A percentile compares a stretch with the other conserved stretches of the same genome.
phyloP scores from a whole-genome alignment of 2,888 invertebrate species.

The Heteromyza rotundicornis region DNA sequence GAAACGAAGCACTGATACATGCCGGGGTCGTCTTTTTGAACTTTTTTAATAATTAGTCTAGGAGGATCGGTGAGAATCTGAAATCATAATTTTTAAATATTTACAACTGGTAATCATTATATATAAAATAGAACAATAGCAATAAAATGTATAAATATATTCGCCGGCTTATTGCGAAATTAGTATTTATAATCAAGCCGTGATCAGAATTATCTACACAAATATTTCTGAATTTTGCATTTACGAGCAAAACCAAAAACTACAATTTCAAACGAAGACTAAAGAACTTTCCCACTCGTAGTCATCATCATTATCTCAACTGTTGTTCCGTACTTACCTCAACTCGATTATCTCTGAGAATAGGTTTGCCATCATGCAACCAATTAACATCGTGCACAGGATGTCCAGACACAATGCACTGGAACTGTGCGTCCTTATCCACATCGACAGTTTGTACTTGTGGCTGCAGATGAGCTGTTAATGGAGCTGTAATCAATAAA shows the following conservation, averaged over 20 bases:
- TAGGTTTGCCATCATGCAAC: conserved; percentile 77
- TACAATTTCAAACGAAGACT: too few species aligned
- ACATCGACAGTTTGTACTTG: conserved; percentile 81
- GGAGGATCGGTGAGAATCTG: conserved; percentile 62
- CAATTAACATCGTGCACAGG: conserved; percentile 82
- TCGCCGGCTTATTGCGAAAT: too few species aligned
- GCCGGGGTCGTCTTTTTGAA: conserved; percentile 83
- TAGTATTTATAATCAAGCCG: too few species aligned
- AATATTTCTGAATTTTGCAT: too few species aligned
- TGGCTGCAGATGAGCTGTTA: conserved; percentile 81
- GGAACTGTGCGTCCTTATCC: conserved; percentile 82
- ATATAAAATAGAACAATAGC: too few species aligned
- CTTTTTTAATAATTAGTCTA: conserved; percentile 69
- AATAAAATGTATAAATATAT: too few species aligned
- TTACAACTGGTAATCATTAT: too few species aligned
- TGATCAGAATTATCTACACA: too few species aligned
- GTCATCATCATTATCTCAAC: too few species aligned
- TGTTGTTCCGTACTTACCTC: conserved; percentile 66
- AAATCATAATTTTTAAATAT: conserved; percentile 9
- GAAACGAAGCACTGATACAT: conserved; percentile 91
- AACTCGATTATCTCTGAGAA: conserved; percentile 68
- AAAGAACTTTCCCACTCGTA: too few species aligned
- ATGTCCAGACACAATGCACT: conserved; percentile 86
- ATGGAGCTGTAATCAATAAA: conserved; percentile 68
- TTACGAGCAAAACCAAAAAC: too few species aligned